A percentile compares a stretch with the other conserved stretches of the same genome.
Conservation (phyloP, 2,113 vertebrate species). For the Salvelinus alpinus region DNA sequence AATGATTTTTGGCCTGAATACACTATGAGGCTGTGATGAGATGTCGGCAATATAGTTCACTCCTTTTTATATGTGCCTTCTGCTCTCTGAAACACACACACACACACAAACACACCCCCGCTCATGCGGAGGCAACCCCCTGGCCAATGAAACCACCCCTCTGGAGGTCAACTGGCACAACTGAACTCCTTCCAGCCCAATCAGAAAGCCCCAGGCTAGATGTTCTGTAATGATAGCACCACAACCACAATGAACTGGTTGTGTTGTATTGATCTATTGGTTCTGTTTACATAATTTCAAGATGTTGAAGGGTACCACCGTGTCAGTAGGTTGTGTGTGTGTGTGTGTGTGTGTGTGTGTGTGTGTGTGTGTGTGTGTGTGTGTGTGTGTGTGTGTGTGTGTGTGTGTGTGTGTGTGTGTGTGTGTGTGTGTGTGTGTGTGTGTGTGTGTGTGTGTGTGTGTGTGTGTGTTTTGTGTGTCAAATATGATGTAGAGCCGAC, state of each 20-base stretch:
- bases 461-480: not conserved
- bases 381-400: not conserved
- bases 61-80: no score
- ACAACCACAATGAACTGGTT: not conserved
- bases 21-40: no score
- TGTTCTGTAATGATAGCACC: no score
- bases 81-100: conserved; percentile 8
- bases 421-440: no score
- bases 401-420: not conserved
- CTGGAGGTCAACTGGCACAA: conserved; percentile 49
- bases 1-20: conserved; percentile 43
- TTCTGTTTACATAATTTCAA: not conserved
- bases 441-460: not conserved
- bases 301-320: conserved; percentile 17
- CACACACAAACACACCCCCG: conserved; percentile 38
- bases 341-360: not conserved
- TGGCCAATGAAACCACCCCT: conserved; percentile 50
- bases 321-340: conserved; percentile 14
- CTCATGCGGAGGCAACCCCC: conserved; percentile 57
- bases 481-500: not conserved
- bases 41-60: no score
- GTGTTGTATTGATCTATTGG: not conserved
- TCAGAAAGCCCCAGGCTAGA: not conserved
- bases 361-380: not conserved
- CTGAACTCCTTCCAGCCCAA: conserved; percentile 48